These are phyloP conservation scores for Chaetophractus vellerosus DNA, from an alignment of 2,797 vertebrate genomes.

Conservation along the genomic window DNA sequence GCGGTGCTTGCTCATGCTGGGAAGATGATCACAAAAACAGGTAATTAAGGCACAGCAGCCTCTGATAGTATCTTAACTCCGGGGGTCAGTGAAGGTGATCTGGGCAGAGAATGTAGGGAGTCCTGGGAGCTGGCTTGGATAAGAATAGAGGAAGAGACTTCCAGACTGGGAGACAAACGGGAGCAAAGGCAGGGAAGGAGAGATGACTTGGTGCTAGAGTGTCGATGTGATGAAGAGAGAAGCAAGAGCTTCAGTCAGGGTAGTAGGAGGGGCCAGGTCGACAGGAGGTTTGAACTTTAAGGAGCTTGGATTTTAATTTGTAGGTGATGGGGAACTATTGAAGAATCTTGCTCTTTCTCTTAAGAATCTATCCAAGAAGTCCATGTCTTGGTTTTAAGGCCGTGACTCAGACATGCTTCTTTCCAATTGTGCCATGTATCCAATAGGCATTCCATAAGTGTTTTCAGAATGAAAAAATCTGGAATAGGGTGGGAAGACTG, in stretches of 20 bases:
- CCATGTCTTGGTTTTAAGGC: not conserved
- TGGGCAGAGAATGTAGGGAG: not conserved
- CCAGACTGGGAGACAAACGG: not conserved
- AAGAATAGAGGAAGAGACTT: not conserved
- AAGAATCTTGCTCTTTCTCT: constrained; percentile 1
- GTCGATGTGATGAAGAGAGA: not conserved
- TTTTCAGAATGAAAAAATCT: not conserved
- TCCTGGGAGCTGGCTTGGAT: not conserved
- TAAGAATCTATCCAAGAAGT: not conserved
- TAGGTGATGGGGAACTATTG: not conserved
- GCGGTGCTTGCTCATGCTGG: not conserved
- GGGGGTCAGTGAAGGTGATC: not conserved
- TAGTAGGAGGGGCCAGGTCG: not conserved
- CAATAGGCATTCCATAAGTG: not conserved
- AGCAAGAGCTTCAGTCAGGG: not conserved
- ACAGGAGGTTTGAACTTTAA: not conserved
- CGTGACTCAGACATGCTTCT: not conserved
- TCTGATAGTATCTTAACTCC: not conserved
- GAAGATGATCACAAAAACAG: not conserved
- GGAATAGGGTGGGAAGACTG: not conserved
- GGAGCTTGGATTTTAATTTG: not conserved
- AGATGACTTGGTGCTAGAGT: not conserved
- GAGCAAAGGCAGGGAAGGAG: not conserved
- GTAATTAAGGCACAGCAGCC: not conserved
- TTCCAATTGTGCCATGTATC: no score